These are phyloP conservation scores for Drosophila bifasciata DNA, from an alignment of 1,140 invertebrate genomes.

Conservation along the genomic window DNA sequence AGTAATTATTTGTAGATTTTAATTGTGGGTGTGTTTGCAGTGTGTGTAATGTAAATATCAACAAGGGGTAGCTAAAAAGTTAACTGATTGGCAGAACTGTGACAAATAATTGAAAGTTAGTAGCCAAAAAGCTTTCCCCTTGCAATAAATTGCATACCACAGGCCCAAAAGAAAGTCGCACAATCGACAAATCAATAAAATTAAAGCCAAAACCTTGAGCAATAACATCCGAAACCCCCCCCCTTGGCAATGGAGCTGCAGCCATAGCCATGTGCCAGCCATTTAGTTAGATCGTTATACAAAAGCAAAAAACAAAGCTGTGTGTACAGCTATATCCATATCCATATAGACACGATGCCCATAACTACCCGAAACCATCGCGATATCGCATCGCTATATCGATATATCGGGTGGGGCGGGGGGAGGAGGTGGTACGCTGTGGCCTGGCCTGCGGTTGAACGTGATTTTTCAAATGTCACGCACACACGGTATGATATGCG, in stretches of 20 bases:
- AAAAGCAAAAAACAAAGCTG: too few relatives aligned
- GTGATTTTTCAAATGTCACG: conserved; percentile 72
- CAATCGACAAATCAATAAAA: conserved; percentile 7
- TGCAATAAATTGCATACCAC: too few relatives aligned
- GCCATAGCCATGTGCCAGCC: conserved; percentile 20
- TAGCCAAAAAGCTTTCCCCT: too few relatives aligned
- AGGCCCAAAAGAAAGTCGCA: too few relatives aligned
- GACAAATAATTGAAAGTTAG: too few relatives aligned
- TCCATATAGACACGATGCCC: conserved; percentile 19
- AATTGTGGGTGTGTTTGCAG: too few relatives aligned
- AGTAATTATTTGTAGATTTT: too few relatives aligned
- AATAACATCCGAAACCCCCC: neutral
- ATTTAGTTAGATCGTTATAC: conserved; percentile 43
- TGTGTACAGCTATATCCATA: conserved; percentile 14
- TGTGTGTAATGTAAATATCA: too few relatives aligned
- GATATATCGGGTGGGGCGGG: conserved; percentile 18
- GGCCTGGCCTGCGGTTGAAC: conserved; percentile 48
- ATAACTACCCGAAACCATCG: conserved; percentile 9
- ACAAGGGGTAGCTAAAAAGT: too few relatives aligned
- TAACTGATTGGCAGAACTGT: too few relatives aligned
- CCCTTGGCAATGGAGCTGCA: conserved; percentile 10
- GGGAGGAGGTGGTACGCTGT: neutral
- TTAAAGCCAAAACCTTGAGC: conserved; percentile 17
- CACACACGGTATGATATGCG: conserved; percentile 8
- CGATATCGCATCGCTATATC: conserved; percentile 31